Conservation (phyloP, 2,113 vertebrate genomes). For the Apistogramma diplotaenia region DNA sequence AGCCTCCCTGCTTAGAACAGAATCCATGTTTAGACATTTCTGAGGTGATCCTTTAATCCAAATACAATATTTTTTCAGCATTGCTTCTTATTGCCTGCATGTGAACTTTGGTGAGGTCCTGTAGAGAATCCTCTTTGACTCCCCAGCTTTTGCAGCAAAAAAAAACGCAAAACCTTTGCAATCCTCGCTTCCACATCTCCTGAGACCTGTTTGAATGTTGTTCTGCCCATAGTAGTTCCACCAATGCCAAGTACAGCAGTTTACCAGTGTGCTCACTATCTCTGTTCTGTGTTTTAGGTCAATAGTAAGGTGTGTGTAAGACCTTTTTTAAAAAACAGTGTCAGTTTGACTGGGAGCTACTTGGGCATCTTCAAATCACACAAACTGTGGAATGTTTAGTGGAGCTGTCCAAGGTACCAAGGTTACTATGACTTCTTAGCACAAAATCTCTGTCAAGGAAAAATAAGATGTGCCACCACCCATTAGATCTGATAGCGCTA, state of each 20-base stretch:
- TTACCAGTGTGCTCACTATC: background rate
- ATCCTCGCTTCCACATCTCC: background rate
- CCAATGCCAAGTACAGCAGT: background rate
- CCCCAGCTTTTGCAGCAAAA: background rate
- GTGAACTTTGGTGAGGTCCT: background rate
- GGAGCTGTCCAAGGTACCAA: background rate
- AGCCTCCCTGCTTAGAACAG: background rate
- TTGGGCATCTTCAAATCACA: background rate
- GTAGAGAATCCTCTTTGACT: background rate
- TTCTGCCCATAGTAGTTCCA: conserved; percentile 5
- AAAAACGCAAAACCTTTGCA: background rate
- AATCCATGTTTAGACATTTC: background rate
- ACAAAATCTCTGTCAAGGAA: conserved; percentile 17
- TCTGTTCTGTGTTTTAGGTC: background rate
- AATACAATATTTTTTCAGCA: background rate
- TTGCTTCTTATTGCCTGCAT: background rate
- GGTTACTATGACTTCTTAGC: background rate
- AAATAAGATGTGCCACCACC: background rate
- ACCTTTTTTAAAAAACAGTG: background rate
- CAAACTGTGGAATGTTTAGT: background rate
- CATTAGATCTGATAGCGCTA: conserved; percentile 52
- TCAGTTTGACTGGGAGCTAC: background rate
- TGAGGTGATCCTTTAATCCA: background rate
- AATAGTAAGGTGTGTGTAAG: background rate
- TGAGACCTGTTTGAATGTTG: background rate